phyloP scores from a whole-genome alignment of 1,140 invertebrate genomes.

The Catajapyx aquilonaris region DNA sequence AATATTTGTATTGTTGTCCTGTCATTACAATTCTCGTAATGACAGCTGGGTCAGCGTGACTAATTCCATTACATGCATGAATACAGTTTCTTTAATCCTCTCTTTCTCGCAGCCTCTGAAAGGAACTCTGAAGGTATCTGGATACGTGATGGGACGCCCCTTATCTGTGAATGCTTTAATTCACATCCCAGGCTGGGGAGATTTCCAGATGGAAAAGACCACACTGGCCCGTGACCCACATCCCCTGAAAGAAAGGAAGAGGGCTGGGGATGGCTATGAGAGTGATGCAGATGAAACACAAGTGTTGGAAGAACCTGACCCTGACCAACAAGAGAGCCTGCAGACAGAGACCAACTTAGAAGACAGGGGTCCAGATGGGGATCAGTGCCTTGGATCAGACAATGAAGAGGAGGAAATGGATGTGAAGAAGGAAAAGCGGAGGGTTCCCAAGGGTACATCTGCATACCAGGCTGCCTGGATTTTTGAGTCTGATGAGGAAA shows the following conservation, averaged over 20 bases:
- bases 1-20: too few species aligned
- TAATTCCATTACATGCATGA: too few species aligned
- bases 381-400: slow-evolving; percentile 36
- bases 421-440: slow-evolving; percentile 43
- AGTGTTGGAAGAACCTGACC: not conserved
- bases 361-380: not conserved
- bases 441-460: slow-evolving; percentile 81
- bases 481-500: slow-evolving; percentile 12
- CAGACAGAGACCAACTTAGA: not conserved
- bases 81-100: too few species aligned
- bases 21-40: too few species aligned
- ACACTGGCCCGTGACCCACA: slow-evolving; percentile 46
- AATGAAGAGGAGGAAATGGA: slow-evolving; percentile 50
- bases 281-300: not conserved
- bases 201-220: slow-evolving; percentile 81
- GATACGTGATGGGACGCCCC: slow-evolving; percentile 58
- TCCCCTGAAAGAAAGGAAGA: slow-evolving; percentile 25
- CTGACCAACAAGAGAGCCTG: not conserved
- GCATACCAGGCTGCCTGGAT: slow-evolving; percentile 97
- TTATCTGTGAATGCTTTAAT: slow-evolving; percentile 71
- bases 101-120: slow-evolving; percentile 15
- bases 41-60: too few species aligned
- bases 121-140: slow-evolving; percentile 63
- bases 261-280: slow-evolving; percentile 5
- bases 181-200: slow-evolving; percentile 74